These are phyloP conservation scores for Pachyseris speciosa DNA, from an alignment of 64 coral and sea anemone genomes.

Conservation along the genomic window DNA sequence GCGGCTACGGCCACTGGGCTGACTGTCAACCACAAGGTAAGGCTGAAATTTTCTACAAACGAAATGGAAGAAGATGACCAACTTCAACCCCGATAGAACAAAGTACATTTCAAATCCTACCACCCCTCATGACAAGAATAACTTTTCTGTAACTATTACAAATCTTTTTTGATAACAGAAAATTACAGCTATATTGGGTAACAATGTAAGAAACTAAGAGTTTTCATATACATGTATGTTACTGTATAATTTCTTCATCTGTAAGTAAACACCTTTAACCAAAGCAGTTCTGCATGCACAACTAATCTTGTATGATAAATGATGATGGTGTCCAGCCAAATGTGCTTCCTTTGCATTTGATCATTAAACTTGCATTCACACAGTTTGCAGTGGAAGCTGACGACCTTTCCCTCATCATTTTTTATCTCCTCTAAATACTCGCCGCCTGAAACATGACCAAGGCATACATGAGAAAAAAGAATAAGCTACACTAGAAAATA, in stretches of 20 bases:
- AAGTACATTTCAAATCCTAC: too few species aligned
- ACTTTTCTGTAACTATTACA: too few species aligned
- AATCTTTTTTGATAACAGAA: too few species aligned
- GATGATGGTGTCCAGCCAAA: slow-evolving; percentile 83
- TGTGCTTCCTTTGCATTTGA: slow-evolving; percentile 95
- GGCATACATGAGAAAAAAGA: not conserved
- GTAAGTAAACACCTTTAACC: too few species aligned
- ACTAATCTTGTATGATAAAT: slow-evolving; percentile 86
- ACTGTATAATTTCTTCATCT: too few species aligned
- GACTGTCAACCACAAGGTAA: slow-evolving; percentile 86
- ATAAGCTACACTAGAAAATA: not conserved
- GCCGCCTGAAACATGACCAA: slow-evolving; percentile 42
- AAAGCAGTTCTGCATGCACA: too few species aligned
- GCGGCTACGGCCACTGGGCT: slow-evolving; percentile 72
- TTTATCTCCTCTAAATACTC: slow-evolving; percentile 97
- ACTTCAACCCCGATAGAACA: too few species aligned
- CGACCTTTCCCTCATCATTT: slow-evolving; percentile 90
- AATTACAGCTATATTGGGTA: too few species aligned
- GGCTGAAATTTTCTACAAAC: slow-evolving; percentile 96
- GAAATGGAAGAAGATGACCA: not conserved
- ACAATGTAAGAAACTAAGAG: too few species aligned
- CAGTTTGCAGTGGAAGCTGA: slow-evolving; percentile 94
- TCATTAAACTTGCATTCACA: slow-evolving; percentile 99
- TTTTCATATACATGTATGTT: too few species aligned
- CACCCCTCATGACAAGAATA: too few species aligned